Base-by-base conservation (phyloP, 2,113 vertebrate genomes). In the Steatornis caripensis region DNA sequence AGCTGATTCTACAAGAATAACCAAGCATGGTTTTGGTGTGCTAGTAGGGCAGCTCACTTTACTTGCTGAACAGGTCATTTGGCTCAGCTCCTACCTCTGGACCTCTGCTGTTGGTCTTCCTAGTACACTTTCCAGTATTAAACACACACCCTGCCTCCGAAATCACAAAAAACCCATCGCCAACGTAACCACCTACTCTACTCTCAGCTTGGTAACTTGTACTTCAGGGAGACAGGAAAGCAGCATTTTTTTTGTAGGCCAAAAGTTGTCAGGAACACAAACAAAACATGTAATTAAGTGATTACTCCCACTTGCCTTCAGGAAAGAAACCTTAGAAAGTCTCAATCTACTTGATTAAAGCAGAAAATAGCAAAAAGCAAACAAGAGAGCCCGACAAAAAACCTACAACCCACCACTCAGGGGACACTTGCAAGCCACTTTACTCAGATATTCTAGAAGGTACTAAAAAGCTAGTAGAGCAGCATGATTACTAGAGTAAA, bases 51-150 rank as follows among this genome's bases (percentile, higher is more conserved):
- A 75, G n/a, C n/a, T 65, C 36, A 57, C n/a, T n/a, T 41, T 21
- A 22, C 37, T 58, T 34, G 21, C 34, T 51, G 8, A 71, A 37
- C 0, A 12, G 5, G 1, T 39, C 5, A 22, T 51, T 57, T 45
- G 20, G 32, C 41, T 80, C 39, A n/a, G n/a, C n/a, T 60, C 0
- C 0, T 54, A 48, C 12, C 16, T 34, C 30, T 26, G n/a, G 24
- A 60, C 51, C 17, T 89, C 43, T 41, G 54, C 53, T 76, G 32
- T 11, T 48, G 2, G 15, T 49, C 23, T 54, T 87, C 43, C 26
- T 41, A 70, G n/a, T 48, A 45, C 10, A 55, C 46, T 32, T 55
- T 9, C 29, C 19, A 77, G 11, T 55, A n/a, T 22, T 75, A 8
- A 12, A 15, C 14, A 13, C 21, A 7, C 8, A 5, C 16, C 36